Evolutionary conservation across 2,888 invertebrate species (phyloP), one percentile per base, ranked within the genome.

Genomic region (Nasonovia ribisnigri): DNA sequence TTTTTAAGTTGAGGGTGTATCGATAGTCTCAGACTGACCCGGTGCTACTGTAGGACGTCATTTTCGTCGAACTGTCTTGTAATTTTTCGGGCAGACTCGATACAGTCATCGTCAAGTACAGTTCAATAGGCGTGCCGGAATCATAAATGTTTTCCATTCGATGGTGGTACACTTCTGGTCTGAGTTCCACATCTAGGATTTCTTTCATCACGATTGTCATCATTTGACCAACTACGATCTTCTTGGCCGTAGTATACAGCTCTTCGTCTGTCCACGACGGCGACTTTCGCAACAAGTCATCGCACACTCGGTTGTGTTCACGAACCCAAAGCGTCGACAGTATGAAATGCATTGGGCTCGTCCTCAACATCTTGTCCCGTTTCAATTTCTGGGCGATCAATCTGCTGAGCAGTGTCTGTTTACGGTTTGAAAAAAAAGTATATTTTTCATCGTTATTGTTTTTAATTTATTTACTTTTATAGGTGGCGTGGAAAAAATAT

Each of bases 261-360:
- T 42, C 43, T 11, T 57, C n/a, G 29, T 92, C 88, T 0, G 89
- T 77, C 57, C 89, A 89, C 13, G 48, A 48, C 48, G 11, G 11
- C 1, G 13, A 48, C 57, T 54, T 43, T 0, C 16, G 29, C 3
- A 20, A 1, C 42, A 92, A 29, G 3, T 54, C 6, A 3, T 92
- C 54, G n/a, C 89, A 89, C 36, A 92, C 92, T 24, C 92, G 92
- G 36, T 92, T 92, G 46, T 92, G 92, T 84, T 92, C 92, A 6
- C 92, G 92, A 0, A 92, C n/a, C 92, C 92, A 92, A 24, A 92
- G 84, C 0, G 92, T 92, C 3, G 92, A 92, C 57, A 92, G 46
- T 0, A 6, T 43, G 5, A 89, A 92, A 11, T 89, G 29, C 77
- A 57, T 26, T 0, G 84, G 89, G 20, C 13, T 89, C 46, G 10